phyloP scores from a whole-genome alignment of 2,797 vertebrate genomes.

The Enteromius thamalakanensis region DNA sequence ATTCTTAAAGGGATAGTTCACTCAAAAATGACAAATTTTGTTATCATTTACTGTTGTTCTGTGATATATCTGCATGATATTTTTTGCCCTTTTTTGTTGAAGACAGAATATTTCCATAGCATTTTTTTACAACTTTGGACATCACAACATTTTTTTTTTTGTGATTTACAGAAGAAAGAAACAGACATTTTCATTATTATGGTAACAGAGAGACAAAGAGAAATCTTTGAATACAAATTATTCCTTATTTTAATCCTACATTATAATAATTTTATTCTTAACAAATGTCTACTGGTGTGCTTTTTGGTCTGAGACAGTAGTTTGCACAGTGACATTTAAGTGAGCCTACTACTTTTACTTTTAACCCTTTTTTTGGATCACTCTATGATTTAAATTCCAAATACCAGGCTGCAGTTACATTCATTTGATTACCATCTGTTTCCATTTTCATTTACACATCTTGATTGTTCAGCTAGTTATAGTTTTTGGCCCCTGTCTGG shows the following conservation, averaged over 20 bases:
- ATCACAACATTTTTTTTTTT: background rate
- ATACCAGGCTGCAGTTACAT: background rate
- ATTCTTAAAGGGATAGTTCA: background rate
- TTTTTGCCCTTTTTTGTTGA: background rate
- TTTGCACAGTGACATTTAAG: background rate
- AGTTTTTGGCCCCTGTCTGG: background rate
- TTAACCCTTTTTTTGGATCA: background rate
- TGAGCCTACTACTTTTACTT: background rate
- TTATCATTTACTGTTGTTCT: background rate
- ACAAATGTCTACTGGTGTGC: background rate
- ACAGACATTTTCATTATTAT: background rate
- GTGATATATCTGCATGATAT: background rate
- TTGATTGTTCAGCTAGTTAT: conserved; percentile 9
- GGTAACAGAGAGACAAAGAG: background rate
- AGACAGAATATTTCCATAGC: background rate
- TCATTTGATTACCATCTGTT: background rate
- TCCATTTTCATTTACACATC: conserved; percentile 17
- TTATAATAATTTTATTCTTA: background rate
- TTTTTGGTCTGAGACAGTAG: background rate
- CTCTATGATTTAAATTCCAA: background rate
- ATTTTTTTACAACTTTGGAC: background rate
- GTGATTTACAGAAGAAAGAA: background rate
- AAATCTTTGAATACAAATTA: background rate
- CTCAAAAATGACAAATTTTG: too few species aligned
- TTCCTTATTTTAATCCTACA: background rate